Percentiles rank a stretch among this genome's conserved stretches.
These are phyloP conservation scores for Triplophysa tibetana DNA, from an alignment of 2,113 vertebrate species.

Conservation along the genomic window DNA sequence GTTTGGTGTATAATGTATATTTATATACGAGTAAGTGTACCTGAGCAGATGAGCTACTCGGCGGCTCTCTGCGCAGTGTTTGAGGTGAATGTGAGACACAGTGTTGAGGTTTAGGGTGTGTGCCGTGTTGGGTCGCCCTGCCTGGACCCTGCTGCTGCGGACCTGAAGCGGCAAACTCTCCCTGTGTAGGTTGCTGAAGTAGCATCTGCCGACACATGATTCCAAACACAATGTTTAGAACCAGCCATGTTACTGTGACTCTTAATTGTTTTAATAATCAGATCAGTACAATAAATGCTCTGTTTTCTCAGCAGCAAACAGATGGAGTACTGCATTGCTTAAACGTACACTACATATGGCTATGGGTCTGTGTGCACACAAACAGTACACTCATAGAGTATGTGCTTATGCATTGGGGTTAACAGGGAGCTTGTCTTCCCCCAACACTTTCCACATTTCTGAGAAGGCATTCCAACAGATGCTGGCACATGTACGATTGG, in stretches of 20 bases:
- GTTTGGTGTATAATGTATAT: not conserved
- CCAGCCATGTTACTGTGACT: not conserved
- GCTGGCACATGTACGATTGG: too few relatives aligned
- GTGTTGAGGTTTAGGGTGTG: slow-evolving; percentile 67
- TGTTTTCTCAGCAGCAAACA: too few relatives aligned
- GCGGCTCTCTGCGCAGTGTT: slow-evolving; percentile 70
- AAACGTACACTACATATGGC: too few relatives aligned
- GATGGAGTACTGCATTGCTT: too few relatives aligned
- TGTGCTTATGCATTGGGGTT: too few relatives aligned
- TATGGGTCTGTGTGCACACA: too few relatives aligned
- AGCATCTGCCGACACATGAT: slow-evolving; percentile 72
- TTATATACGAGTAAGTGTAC: slow-evolving; percentile 63
- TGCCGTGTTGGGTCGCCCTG: slow-evolving; percentile 51
- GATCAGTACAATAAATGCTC: too few relatives aligned
- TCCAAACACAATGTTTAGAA: not conserved
- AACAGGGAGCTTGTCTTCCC: too few relatives aligned
- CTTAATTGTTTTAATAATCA: too few relatives aligned
- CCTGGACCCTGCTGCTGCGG: slow-evolving; percentile 68
- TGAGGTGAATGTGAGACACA: slow-evolving; percentile 61
- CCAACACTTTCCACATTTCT: too few relatives aligned
- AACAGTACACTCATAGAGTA: too few relatives aligned
- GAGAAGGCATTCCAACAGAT: too few relatives aligned
- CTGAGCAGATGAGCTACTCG: slow-evolving; percentile 70
- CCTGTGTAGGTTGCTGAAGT: slow-evolving; percentile 74
- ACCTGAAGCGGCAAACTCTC: slow-evolving; percentile 56